Evolutionary conservation across 92 coral and sea anemone species (phyloP).

Genomic region (Desmophyllum pertusum): DNA sequence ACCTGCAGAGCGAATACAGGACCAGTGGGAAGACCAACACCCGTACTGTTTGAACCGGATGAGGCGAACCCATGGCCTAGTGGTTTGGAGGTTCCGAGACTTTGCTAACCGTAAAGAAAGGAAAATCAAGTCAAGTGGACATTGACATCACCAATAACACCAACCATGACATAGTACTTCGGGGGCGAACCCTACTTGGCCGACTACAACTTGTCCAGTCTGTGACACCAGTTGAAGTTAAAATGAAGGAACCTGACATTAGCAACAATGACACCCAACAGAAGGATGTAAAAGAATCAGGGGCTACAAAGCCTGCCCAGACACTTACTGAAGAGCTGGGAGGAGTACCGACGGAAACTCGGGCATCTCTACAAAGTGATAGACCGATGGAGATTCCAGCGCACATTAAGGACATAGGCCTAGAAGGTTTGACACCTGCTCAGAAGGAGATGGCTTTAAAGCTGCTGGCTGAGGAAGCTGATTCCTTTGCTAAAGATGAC

Average conservation of each 20-base stretch:
- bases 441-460: conserved; percentile 48
- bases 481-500: conserved; percentile 65
- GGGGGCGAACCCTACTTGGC: conserved; percentile 51
- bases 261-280: neutral
- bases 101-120: conserved; percentile 52
- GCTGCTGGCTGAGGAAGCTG: conserved; percentile 56
- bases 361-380: no score
- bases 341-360: neutral
- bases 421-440: conserved; percentile 43
- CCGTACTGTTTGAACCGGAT: conserved; percentile 63
- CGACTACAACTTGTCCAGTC: conserved; percentile 72
- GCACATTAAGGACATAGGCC: conserved; percentile 48
- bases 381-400: conserved; percentile 22
- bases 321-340: neutral
- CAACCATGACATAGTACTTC: conserved; percentile 57
- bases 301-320: conserved; percentile 4
- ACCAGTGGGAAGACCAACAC: conserved; percentile 40
- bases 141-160: conserved; percentile 56
- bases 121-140: conserved; percentile 55
- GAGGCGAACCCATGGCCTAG: conserved; percentile 44
- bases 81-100: conserved; percentile 53
- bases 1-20: conserved; percentile 51
- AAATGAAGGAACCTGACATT: conserved; percentile 30
- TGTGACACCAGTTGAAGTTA: conserved; percentile 65
- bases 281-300: neutral